phyloP scores from a whole-genome alignment of 2,113 vertebrate species.

The Scartelaos histophorus region DNA sequence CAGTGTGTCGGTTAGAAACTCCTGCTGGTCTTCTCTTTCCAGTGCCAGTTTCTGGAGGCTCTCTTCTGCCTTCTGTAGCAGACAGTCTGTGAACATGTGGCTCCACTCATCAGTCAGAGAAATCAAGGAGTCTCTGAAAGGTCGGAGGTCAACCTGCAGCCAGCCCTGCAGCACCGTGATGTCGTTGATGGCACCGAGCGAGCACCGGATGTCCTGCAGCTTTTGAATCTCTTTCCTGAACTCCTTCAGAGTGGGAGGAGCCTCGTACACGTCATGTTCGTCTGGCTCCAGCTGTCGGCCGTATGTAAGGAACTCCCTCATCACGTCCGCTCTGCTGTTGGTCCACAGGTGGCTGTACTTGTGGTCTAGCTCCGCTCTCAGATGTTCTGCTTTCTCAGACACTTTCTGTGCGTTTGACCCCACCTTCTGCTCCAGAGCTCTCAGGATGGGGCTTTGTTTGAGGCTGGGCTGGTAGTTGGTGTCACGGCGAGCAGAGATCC shows the following conservation, averaged over 20 bases:
- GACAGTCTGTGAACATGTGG: neutral
- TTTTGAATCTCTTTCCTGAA: neutral
- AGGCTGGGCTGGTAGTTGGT: neutral
- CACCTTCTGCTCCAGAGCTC: neutral
- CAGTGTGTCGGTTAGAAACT: neutral
- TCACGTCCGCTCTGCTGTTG: neutral
- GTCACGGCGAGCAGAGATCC: neutral
- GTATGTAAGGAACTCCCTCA: neutral
- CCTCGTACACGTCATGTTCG: neutral
- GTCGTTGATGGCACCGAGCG: neutral
- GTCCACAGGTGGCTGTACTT: neutral
- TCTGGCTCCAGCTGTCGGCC: neutral
- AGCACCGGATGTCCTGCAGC: neutral
- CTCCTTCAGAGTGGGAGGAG: neutral
- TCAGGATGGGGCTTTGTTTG: neutral
- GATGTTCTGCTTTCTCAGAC: neutral
- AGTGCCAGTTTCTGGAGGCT: neutral
- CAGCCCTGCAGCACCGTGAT: conserved; percentile 1
- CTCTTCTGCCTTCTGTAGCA: neutral
- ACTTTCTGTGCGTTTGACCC: neutral
- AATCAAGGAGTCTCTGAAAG: conserved; percentile 1
- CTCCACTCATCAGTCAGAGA: neutral
- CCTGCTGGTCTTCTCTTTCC: neutral
- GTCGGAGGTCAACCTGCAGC: neutral
- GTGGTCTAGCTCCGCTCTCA: neutral